Evolutionary conservation across 2,888 invertebrate species (phyloP).

Genomic region (Lobophora halterata): DNA sequence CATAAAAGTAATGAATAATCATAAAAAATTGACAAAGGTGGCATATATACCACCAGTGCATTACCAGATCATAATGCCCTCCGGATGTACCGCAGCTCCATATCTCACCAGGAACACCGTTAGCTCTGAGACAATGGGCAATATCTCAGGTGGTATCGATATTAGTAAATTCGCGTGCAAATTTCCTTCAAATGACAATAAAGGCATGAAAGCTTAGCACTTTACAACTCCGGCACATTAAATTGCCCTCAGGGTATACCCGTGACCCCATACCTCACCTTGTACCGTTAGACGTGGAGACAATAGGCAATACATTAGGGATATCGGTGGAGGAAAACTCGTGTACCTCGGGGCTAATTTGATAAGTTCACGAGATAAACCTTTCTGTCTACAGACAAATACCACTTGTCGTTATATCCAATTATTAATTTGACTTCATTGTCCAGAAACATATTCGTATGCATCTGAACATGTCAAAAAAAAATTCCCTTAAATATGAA

Average conservation of each 20-base stretch:
- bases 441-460: no score
- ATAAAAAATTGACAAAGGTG: no score
- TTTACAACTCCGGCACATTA: no score
- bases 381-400: slow-evolving; percentile 4
- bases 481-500: no score
- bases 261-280: not conserved
- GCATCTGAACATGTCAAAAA: no score
- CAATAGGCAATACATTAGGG: slow-evolving; percentile 39
- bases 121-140: slow-evolving; percentile 1
- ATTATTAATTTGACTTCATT: no score
- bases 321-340: slow-evolving; percentile 28
- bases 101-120: slow-evolving; percentile 4
- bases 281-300: slow-evolving; percentile 33
- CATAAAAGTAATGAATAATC: no score
- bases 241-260: not conserved
- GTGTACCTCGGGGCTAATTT: slow-evolving; percentile 15
- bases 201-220: no score
- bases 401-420: slow-evolving; percentile 16
- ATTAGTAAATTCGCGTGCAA: not conserved
- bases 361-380: slow-evolving; percentile 19
- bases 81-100: slow-evolving; percentile 7
- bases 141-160: not conserved
- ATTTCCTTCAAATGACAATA: no score
- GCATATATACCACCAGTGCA: no score
- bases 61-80: slow-evolving; percentile 16